These are phyloP conservation scores for Daboia siamensis DNA, from an alignment of 2,113 vertebrate genomes.

Conservation along the genomic window DNA sequence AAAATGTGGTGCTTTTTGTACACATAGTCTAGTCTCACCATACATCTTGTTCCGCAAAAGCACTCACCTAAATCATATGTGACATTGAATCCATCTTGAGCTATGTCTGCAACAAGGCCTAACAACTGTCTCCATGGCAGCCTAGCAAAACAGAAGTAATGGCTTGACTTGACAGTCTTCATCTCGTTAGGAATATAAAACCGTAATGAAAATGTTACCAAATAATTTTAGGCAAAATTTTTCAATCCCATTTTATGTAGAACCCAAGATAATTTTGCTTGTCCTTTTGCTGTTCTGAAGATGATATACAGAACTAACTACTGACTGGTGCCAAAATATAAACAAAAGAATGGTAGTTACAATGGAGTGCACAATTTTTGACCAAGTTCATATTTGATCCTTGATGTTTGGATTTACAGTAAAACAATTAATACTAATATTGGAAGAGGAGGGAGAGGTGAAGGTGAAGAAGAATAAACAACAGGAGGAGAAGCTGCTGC, in stretches of 20 bases:
- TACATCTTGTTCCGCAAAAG: not conserved
- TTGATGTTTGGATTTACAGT: not conserved
- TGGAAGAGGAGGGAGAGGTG: not conserved
- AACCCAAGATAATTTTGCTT: not conserved
- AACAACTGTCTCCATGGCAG: constrained; percentile 86
- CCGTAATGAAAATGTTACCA: not conserved
- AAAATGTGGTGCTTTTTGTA: not conserved
- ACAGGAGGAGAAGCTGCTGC: not conserved
- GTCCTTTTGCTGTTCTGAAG: not conserved
- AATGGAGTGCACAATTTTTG: not conserved
- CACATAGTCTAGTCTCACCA: not conserved
- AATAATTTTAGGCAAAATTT: not conserved
- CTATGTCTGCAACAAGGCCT: constrained; percentile 79
- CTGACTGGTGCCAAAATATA: not conserved
- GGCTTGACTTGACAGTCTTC: not conserved
- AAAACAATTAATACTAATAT: not conserved
- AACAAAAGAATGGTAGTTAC: not conserved
- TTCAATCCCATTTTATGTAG: not conserved
- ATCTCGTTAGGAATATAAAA: not conserved
- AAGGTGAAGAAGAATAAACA: not conserved
- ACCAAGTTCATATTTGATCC: not conserved
- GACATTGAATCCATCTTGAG: constrained; percentile 90
- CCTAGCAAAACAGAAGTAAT: constrained; percentile 64
- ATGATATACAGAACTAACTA: not conserved
- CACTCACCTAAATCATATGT: constrained; percentile 91